Base-by-base conservation (phyloP, 2,797 vertebrate genomes). In the Melanogrammus aeglefinus region DNA sequence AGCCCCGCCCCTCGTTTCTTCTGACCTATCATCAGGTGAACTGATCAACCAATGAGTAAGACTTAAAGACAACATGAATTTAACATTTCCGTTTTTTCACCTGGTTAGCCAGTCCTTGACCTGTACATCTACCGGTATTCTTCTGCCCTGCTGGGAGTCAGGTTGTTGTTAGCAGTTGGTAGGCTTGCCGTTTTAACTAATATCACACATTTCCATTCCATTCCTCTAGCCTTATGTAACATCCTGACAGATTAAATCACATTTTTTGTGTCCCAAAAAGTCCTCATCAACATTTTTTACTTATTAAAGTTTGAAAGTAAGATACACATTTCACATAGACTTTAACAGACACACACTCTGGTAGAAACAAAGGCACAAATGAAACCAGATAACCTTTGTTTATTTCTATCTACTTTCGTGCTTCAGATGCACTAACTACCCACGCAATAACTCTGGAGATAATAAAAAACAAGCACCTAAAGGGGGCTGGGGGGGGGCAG, bases 391-490 rank as follows among this genome's bases (percentile, higher is more conserved):
- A 18, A 38, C 18, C 78, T 84, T 14, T 75, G 76, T 89, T 89
- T 72, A 76, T 77, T 76, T 83, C 39, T 74, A 57, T 69, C 83
- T 85, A 57, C 76, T 80, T 79, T 79, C 79, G 80, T 51, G 72
- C 78, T 78, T 51, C 79, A 81, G 75, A 80, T 80, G 75, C 70
- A 69, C 85, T 84, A 87, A 79, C 70, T 88, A 86, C 31, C 31
- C 90, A 86, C 85, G 81, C 79, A 57, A 21, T 18, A 71, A 77
- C 31, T 80, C 78, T 80, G 31, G 78, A 76, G 66, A 84, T 83
- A 76, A 78, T 79, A 79, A 81, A 51, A 51, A 74, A 63, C 3
- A 14, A 66, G 12, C 35, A 6, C 79, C 74, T 78, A 31, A 35
- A 83, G 66, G 47, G 47, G 5, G 5, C 0, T 18, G 3, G 47